phyloP scores from a whole-genome alignment of 2,888 invertebrate genomes.

The Heliconius sara region DNA sequence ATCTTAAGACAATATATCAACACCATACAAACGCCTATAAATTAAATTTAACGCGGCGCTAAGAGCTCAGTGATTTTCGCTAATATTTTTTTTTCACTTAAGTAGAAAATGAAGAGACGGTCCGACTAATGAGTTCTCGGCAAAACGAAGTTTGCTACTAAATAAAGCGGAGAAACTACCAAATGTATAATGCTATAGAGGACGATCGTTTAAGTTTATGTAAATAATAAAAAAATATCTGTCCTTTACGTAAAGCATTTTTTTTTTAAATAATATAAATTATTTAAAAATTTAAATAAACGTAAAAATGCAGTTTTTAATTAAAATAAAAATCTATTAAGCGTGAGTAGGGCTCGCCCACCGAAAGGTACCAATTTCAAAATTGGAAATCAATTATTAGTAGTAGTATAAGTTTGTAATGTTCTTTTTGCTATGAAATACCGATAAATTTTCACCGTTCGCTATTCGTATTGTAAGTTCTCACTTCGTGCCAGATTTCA shows the following conservation, averaged over 20 bases:
- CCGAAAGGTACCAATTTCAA: too few species aligned
- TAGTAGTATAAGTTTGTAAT: too few species aligned
- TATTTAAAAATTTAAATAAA: neutral
- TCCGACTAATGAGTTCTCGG: slow-evolving; percentile 52
- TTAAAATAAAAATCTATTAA: too few species aligned
- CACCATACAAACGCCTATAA: slow-evolving; percentile 18
- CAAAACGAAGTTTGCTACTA: slow-evolving; percentile 43
- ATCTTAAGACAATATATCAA: neutral
- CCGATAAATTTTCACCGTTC: too few species aligned
- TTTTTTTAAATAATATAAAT: too few species aligned
- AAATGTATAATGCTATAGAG: slow-evolving; percentile 4
- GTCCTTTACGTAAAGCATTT: too few species aligned
- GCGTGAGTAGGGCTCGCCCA: too few species aligned
- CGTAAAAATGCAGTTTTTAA: too few species aligned
- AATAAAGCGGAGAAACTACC: slow-evolving; percentile 33
- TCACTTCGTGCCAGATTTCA: too few species aligned
- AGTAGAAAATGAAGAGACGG: slow-evolving; percentile 51
- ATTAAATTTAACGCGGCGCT: slow-evolving; percentile 29
- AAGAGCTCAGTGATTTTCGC: slow-evolving; percentile 41
- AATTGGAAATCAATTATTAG: too few species aligned
- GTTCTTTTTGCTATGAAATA: too few species aligned
- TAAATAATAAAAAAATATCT: neutral
- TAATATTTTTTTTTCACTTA: slow-evolving; percentile 49
- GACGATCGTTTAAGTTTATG: neutral
- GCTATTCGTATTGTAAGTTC: too few species aligned